Evolutionary conservation across 2,888 invertebrate species (phyloP), one percentile per base, ranked within the genome.

Genomic region (Vannuccia rotundouncinata): DNA sequence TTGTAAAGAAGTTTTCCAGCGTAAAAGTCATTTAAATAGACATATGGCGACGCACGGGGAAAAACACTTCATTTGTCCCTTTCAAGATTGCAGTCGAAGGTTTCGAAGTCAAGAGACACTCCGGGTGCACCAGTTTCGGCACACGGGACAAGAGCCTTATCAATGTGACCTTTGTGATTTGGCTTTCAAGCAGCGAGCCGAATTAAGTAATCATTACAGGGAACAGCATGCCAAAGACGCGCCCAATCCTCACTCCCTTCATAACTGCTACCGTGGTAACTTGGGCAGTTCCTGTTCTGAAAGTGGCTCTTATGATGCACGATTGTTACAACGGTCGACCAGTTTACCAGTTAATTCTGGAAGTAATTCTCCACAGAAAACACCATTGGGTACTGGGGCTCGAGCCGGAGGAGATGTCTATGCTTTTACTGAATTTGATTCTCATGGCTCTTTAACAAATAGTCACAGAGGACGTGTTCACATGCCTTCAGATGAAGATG

Each of bases 31-130:
- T 82, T 83, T 87, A 74, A 85, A 85, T 77, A 83, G 86, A 10
- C 87, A 87, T 83, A 84, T 84, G 75, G 85, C 84, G 77, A 85
- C 85, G 74, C 87, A 87, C 82, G 84, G 86, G 84, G 87, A 87
- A 86, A 76, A 82, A 80, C 75, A 31, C 17, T 45, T 45, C 17
- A 5, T 45, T 17, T 45, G 45, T 45, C 45, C 45, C 45, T 45
- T 45, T 45, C 45, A 45, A 45, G 45, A 45, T 5, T 45, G 45
- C 17, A 45, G 17, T 45, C 45, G 45, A 5, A 45, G 45, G 45
- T 45, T 45, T 45, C 45, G 45, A 5, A 45, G 45, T 45, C 45
- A 45, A 45, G 45, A 45, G 45, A 45, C 45, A 17, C 17, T 45
- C 5, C 45, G 45, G 5, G 45, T 45, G 17, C 45, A 45, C 17